A percentile compares a stretch with the other conserved stretches of the same genome.
phyloP scores from a whole-genome alignment of 2,888 invertebrate genomes.

The Alentia gelatinosa region DNA sequence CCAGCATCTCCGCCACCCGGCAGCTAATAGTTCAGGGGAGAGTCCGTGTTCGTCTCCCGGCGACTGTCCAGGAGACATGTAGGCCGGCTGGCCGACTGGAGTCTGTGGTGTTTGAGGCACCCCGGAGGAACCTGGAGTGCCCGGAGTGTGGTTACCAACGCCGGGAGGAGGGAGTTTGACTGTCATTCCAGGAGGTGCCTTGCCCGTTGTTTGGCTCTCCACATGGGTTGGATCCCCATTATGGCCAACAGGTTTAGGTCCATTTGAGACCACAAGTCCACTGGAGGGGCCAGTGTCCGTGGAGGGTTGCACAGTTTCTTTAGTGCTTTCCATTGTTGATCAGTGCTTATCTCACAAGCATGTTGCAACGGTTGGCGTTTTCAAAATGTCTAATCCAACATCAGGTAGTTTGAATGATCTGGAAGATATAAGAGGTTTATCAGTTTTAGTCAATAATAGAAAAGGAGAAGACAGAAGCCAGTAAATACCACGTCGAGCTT shows the following conservation, averaged over 20 bases:
- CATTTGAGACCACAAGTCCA: background rate
- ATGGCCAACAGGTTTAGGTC: slow-evolving; percentile 5
- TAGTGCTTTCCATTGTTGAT: background rate
- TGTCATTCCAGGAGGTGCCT: slow-evolving; percentile 29
- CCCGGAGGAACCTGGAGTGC: background rate
- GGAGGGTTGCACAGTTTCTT: background rate
- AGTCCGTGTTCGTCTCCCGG: slow-evolving; percentile 35
- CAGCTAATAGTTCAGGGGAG: slow-evolving; percentile 85
- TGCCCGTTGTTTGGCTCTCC: background rate
- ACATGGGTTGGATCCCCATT: slow-evolving; percentile 14
- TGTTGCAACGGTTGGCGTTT: background rate
- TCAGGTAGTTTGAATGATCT: no score
- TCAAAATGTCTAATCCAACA: no score
- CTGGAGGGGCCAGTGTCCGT: background rate
- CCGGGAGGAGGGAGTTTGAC: background rate
- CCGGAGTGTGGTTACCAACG: background rate
- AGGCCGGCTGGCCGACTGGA: slow-evolving; percentile 24
- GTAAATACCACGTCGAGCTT: no score
- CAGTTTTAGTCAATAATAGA: no score
- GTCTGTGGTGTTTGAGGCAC: slow-evolving; percentile 30
- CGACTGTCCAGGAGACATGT: slow-evolving; percentile 24
- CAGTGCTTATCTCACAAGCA: background rate
- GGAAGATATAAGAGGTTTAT: no score
- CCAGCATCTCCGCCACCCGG: slow-evolving; percentile 98
- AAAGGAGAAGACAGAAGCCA: no score